Percentiles rank a stretch among this genome's conserved stretches.
Conservation (phyloP, 2,113 vertebrate species). For the Urocynchramus pylzowi region DNA sequence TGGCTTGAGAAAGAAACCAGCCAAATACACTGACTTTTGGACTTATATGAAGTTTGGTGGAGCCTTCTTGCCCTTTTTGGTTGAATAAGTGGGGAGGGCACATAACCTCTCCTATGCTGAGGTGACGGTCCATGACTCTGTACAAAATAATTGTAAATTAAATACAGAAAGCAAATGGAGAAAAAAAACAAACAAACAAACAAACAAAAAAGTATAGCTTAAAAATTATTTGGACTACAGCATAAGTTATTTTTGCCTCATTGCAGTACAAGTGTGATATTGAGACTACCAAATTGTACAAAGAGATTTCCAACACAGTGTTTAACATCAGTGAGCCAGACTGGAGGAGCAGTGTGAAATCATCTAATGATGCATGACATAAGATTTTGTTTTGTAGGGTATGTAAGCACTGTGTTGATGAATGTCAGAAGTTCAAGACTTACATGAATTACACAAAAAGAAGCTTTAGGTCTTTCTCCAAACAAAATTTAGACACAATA, state of each 20-base stretch:
- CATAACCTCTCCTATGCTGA: accelerated
- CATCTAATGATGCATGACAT: background rate
- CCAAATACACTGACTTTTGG: background rate
- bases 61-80: background rate
- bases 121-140: background rate
- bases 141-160: background rate
- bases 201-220: background rate
- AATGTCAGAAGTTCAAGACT: background rate
- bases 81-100: background rate
- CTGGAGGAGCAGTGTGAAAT: background rate
- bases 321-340: background rate
- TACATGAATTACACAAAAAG: background rate
- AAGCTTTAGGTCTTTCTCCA: background rate
- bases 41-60: background rate
- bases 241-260: background rate
- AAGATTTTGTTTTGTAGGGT: background rate
- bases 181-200: background rate
- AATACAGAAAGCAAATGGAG: background rate
- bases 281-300: background rate
- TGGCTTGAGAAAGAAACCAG: background rate
- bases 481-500: background rate
- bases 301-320: background rate
- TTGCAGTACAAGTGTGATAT: background rate
- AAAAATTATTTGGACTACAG: background rate
- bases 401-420: background rate